A percentile compares a stretch with the other conserved stretches of the same genome.
Evolutionary conservation across 2,888 invertebrate genomes (phyloP).

Genomic region (Agrochola litura): DNA sequence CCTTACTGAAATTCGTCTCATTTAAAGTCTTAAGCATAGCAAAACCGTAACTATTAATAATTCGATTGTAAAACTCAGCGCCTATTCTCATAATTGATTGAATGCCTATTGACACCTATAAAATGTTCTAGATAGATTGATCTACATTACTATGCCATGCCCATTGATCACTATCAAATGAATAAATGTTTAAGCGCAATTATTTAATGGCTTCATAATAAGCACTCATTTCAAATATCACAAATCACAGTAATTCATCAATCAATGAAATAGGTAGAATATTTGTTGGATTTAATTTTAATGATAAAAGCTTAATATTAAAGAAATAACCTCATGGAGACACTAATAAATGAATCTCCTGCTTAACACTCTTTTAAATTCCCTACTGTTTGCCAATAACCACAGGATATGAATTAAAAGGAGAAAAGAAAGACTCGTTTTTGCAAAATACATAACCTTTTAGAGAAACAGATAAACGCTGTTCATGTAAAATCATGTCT

Average conservation of each 20-base stretch:
- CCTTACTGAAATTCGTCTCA: neutral
- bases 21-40: neutral
- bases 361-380: neutral
- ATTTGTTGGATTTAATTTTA: neutral
- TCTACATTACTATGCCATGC: slow-evolving; percentile 42
- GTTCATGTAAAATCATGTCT: neutral
- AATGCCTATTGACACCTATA: slow-evolving; percentile 48
- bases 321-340: neutral
- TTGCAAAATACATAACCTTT: neutral
- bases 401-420: neutral
- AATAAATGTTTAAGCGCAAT: slow-evolving; percentile 27
- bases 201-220: slow-evolving; percentile 36
- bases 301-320: neutral
- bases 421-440: neutral
- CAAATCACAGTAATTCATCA: slow-evolving; percentile 36
- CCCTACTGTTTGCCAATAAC: neutral
- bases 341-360: neutral
- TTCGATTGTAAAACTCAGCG: neutral
- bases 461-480: neutral
- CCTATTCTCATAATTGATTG: slow-evolving; percentile 32
- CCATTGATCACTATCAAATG: slow-evolving; percentile 46
- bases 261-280: slow-evolving; percentile 4
- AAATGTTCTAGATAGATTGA: slow-evolving; percentile 33
- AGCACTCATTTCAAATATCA: slow-evolving; percentile 33
- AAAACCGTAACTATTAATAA: neutral